Base-by-base conservation (phyloP, 2,888 invertebrate genomes). In the Diaperis boleti region DNA sequence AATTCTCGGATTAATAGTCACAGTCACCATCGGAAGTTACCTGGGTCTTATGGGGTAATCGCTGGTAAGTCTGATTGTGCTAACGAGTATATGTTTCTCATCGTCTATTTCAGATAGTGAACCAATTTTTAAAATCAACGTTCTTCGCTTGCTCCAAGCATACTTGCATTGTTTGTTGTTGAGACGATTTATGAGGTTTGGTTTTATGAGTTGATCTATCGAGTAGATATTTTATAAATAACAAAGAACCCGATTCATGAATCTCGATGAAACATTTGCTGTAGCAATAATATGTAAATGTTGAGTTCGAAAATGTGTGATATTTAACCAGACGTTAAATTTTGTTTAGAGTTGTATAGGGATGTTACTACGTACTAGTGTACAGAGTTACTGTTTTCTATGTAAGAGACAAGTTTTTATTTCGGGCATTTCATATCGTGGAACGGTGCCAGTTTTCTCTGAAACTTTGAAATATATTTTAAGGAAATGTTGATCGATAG, bases 1-100 rank as follows among this genome's bases (percentile, higher is more conserved):
- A 83, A 88, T 94, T 84, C 87, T 91, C 85, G 89, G 89, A 82
- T 85, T 92, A 84, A 89, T 92, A 81, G 85, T 92, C 82, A 90
- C 90, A 72, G 85, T 88, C 73, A 88, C 88, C 76, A 85, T 90
- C 76, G 89, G 85, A 77, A 86, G 88, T 78, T 88, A 88, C 80
- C 84, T 88, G 76, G 88, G 87, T 78, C 80, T 87, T 78, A 76
- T 76, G 66, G 75, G 76, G 66, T 77, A 77, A 76, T 67, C 60
- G 54, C 3, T 44, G 17, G 41, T 56, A 18, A 47, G 42, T 56
- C 11, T 33, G 6, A 10, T 33, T 10, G 6, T 26, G 1, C 26
- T 3, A 2, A 1, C n/a, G 6, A 26, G 8, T 26, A 26, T 8
- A 26, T 26, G 26, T 26, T 26, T 26, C 8, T 26, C 22, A 22